phyloP scores from a whole-genome alignment of 2,797 vertebrate genomes.

The Leptatherina wallacei region DNA sequence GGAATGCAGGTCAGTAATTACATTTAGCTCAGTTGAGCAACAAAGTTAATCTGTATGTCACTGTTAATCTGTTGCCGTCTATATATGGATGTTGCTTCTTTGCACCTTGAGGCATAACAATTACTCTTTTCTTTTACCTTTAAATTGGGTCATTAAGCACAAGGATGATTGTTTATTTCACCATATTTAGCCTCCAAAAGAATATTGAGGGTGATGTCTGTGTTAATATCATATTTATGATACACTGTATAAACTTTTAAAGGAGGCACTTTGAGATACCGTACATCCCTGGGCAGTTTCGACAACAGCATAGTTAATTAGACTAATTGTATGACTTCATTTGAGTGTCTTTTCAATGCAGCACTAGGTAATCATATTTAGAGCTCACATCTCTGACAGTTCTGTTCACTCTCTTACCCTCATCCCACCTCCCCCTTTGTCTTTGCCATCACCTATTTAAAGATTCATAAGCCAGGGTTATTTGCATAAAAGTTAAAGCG shows the following conservation, averaged over 20 bases:
- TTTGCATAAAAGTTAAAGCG: slow-evolving; percentile 84
- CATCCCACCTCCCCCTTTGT: slow-evolving; percentile 71
- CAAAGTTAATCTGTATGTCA: slow-evolving; percentile 69
- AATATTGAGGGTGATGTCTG: neutral
- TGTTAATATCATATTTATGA: slow-evolving; percentile 1
- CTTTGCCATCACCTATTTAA: slow-evolving; percentile 85
- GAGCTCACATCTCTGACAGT: slow-evolving; percentile 61
- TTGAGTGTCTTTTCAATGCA: slow-evolving; percentile 34
- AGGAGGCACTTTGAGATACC: slow-evolving; percentile 13
- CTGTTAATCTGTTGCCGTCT: slow-evolving; percentile 69
- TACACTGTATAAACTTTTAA: slow-evolving; percentile 15
- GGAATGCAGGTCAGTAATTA: slow-evolving; percentile 77
- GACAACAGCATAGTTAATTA: slow-evolving; percentile 52
- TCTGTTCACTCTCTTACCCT: slow-evolving; percentile 55
- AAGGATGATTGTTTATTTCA: slow-evolving; percentile 34
- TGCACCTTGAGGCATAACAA: slow-evolving; percentile 62
- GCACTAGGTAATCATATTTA: slow-evolving; percentile 61
- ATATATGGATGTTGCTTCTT: slow-evolving; percentile 65
- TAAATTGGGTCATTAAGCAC: slow-evolving; percentile 60
- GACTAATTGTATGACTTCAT: slow-evolving; percentile 57
- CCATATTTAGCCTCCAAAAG: slow-evolving; percentile 17
- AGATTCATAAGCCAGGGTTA: slow-evolving; percentile 80
- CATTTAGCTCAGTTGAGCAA: slow-evolving; percentile 62
- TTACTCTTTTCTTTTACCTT: slow-evolving; percentile 61
- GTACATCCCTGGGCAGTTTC: slow-evolving; percentile 23